phyloP scores from a whole-genome alignment of 2,888 invertebrate species.

The Carcina quercana region DNA sequence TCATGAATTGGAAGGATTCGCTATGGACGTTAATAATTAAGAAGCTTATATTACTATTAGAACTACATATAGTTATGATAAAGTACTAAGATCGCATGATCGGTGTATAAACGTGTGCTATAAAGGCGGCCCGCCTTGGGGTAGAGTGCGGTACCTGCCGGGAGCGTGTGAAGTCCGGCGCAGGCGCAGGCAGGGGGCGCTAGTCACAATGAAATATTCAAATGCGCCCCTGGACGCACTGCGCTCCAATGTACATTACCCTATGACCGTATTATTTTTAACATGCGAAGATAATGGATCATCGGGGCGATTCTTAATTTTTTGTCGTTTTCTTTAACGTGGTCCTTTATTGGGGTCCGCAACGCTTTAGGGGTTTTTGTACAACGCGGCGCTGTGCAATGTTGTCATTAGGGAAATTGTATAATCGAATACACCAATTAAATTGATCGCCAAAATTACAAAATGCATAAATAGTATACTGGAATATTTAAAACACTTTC shows the following conservation, averaged over 20 bases:
- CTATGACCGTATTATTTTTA: constrained; percentile 74
- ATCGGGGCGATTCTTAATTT: constrained; percentile 73
- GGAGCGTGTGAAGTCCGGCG: constrained; percentile 72
- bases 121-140: constrained; percentile 4
- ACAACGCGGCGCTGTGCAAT: constrained; percentile 38
- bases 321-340: constrained; percentile 59
- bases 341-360: constrained; percentile 61
- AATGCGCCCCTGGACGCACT: constrained; percentile 70
- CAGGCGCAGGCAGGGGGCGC: constrained; percentile 48
- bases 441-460: no score
- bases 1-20: no score
- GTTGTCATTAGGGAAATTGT: constrained; percentile 57
- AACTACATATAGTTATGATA: no score
- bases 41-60: no score
- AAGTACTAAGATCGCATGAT: no score
- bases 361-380: constrained; percentile 69
- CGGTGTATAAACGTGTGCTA: not conserved
- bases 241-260: constrained; percentile 69
- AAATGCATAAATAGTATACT: no score
- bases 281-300: constrained; percentile 70
- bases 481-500: no score
- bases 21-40: no score
- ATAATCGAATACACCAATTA: constrained; percentile 10
- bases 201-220: constrained; percentile 58
- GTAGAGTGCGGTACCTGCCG: constrained; percentile 30